Evolutionary conservation across 2,113 vertebrate genomes (phyloP).

Genomic region (Saimiri boliviensis): DNA sequence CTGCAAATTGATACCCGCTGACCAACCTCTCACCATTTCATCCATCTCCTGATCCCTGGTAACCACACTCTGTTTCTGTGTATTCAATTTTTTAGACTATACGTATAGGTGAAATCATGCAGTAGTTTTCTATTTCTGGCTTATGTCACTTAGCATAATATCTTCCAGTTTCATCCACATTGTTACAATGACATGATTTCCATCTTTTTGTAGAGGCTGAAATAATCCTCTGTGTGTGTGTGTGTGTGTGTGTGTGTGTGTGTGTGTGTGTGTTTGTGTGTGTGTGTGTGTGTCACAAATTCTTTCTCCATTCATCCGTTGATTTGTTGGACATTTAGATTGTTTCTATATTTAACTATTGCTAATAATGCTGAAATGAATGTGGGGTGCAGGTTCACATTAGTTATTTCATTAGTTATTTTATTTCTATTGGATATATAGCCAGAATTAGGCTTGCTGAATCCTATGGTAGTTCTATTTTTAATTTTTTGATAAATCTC

Average conservation of each 20-base stretch:
- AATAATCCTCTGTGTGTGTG: neutral
- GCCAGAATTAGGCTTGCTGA: neutral
- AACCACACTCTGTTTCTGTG: neutral
- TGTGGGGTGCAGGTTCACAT: neutral
- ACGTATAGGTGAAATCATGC: no score
- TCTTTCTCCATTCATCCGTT: neutral
- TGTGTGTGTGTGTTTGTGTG: neutral
- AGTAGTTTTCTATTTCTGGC: neutral
- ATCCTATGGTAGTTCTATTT: neutral
- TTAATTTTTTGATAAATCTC: neutral
- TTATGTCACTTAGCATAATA: neutral
- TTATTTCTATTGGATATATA: neutral
- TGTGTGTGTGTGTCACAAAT: neutral
- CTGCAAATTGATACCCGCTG: neutral
- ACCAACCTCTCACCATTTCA: neutral
- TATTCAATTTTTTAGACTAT: neutral
- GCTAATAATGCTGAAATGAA: neutral
- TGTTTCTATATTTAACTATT: neutral
- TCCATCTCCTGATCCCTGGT: accelerated
- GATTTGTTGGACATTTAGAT: neutral
- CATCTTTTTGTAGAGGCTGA: neutral
- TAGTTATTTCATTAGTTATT: neutral
- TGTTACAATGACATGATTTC: neutral
- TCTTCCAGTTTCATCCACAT: neutral
- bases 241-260: no score